Evolutionary conservation across 2,888 invertebrate species (phyloP), one percentile per base, ranked within the genome.

Genomic region (Tenthredo mesomela): DNA sequence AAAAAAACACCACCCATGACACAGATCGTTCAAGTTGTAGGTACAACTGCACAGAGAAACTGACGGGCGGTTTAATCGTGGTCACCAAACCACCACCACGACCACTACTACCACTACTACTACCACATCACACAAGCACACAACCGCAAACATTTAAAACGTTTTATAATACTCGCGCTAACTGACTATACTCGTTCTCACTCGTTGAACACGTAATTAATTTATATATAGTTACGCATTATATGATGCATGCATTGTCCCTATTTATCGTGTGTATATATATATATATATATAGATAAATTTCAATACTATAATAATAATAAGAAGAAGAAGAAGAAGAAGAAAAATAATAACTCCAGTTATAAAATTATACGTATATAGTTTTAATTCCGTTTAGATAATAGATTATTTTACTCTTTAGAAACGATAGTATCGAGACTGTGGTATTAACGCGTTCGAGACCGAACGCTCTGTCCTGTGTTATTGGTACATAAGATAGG

Each of bases 1-100:
- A n/a, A n/a, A n/a, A n/a, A n/a, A 6, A 73, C 71, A 73, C 40
- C 40, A 73, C 71, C 71, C 71, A 40, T 73, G 77, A 77, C 77
- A 50, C 77, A 33, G 37, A 73, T 73, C 40, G 73, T 37, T 37
- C 73, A 73, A 37, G 40, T 73, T 43, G 33, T 40, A 47, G 18
- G n/a, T 54, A 54, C 54, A 54, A 73, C 73, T 15, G 40, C 33
- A 33, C 7, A 33, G 21, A 73, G 37, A 37, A 33, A 43, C 21
- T 73, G 73, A 73, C 54, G n/a, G 54, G n/a, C 54, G 54, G 54
- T 54, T 54, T 54, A 54, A 54, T 54, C 54, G 54, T 54, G 54
- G 54, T 54, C 7, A 54, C 54, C 54, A 54, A 54, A 54, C 54
- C 54, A 54, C 54, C n/a, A 54, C 54, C 54, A 18, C 12, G 1